Conservation (phyloP, 2,888 invertebrate species). For the Gnatocerus cornutus region DNA sequence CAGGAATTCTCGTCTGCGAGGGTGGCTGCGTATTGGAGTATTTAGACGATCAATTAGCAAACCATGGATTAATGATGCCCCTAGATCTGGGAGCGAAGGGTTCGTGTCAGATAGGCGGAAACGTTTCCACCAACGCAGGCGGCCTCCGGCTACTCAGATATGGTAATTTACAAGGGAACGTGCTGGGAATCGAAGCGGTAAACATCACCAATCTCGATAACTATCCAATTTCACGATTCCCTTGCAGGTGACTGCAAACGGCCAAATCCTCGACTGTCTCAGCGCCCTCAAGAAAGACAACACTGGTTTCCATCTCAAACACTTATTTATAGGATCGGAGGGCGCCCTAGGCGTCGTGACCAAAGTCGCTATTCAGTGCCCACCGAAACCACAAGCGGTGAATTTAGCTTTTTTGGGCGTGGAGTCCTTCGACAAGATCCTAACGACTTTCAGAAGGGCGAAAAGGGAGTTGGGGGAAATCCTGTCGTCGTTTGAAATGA, state of each 20-base stretch:
- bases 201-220: slow-evolving; percentile 62
- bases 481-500: slow-evolving; percentile 96
- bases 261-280: slow-evolving; percentile 89
- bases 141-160: slow-evolving; percentile 95
- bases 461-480: slow-evolving; percentile 89
- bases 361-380: slow-evolving; percentile 92
- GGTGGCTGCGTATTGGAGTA: slow-evolving; percentile 95
- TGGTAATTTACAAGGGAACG: slow-evolving; percentile 93
- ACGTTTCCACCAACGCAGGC: slow-evolving; percentile 97
- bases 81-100: slow-evolving; percentile 98
- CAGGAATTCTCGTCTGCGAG: slow-evolving; percentile 87
- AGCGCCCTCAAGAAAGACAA: slow-evolving; percentile 95
- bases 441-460: slow-evolving; percentile 83
- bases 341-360: slow-evolving; percentile 97
- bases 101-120: slow-evolving; percentile 96
- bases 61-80: slow-evolving; percentile 91
- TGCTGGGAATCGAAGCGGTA: slow-evolving; percentile 94
- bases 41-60: slow-evolving; percentile 83
- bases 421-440: slow-evolving; percentile 83
- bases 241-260: slow-evolving; percentile 86
- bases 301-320: slow-evolving; percentile 97
- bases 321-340: slow-evolving; percentile 97
- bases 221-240: not conserved
- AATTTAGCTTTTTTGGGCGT: slow-evolving; percentile 93
- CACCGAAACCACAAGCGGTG: slow-evolving; percentile 85